Evolutionary conservation across 2,113 vertebrate species (phyloP).

Genomic region (Vulpes lagopus): DNA sequence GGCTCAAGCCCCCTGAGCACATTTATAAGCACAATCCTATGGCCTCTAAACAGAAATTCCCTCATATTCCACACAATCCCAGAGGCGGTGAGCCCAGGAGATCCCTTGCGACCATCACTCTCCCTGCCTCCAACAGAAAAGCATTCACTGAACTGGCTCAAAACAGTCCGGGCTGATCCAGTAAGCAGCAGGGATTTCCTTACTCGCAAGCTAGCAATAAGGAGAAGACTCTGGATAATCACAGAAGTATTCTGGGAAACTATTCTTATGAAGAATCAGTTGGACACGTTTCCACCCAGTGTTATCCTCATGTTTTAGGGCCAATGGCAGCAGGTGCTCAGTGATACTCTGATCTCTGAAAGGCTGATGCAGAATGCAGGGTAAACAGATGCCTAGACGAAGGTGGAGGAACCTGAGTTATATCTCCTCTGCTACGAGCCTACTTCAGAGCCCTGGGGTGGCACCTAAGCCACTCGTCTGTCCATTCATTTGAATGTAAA

Average conservation of each 20-base stretch:
- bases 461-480: neutral
- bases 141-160: neutral
- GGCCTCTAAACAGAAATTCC: neutral
- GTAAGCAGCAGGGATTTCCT: neutral
- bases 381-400: neutral
- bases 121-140: neutral
- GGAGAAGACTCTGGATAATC: neutral
- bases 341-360: neutral
- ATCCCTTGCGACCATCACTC: neutral
- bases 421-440: neutral
- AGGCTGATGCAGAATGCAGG: neutral
- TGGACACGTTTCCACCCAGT: rapidly evolving
- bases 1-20: neutral
- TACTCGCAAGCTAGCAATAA: rapidly evolving
- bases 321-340: neutral
- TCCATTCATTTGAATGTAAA: neutral
- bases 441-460: neutral
- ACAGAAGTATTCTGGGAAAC: neutral
- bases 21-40: neutral
- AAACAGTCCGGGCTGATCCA: neutral
- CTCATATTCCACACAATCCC: rapidly evolving
- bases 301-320: neutral
- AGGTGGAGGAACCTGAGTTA: neutral
- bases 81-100: neutral
- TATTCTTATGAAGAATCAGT: neutral